These are phyloP conservation scores for Nyctibius bracteatus DNA, from an alignment of 2,113 vertebrate genomes.

Conservation along the genomic window DNA sequence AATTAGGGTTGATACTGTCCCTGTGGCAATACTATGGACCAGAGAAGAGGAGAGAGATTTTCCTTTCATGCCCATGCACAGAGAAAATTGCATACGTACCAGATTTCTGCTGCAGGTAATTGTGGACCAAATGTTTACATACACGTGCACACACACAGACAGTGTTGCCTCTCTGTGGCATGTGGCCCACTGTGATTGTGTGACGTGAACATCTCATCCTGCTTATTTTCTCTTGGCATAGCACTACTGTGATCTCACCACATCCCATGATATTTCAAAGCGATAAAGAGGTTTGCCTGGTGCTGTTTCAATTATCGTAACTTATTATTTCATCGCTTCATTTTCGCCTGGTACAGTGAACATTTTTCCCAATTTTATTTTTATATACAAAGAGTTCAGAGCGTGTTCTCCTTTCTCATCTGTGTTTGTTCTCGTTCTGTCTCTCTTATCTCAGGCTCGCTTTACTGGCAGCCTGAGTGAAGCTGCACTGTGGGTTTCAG, in stretches of 20 bases:
- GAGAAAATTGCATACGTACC: not conserved
- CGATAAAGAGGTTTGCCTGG: not conserved
- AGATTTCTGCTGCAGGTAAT: not conserved
- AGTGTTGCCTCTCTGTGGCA: not conserved
- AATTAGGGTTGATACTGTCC: not conserved
- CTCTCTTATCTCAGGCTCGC: not conserved
- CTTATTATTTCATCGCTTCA: not conserved
- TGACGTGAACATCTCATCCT: not conserved
- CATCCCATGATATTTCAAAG: not conserved
- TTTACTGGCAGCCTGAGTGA: not conserved
- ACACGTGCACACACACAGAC: too few species aligned
- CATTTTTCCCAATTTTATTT: not conserved
- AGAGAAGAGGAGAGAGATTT: not conserved
- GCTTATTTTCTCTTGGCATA: not conserved
- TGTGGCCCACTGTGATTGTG: rapidly evolving
- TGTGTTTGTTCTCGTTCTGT: not conserved
- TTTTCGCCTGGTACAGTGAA: not conserved
- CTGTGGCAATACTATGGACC: not conserved
- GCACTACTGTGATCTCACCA: not conserved
- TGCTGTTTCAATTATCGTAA: not conserved
- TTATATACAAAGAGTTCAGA: not conserved
- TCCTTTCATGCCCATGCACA: not conserved
- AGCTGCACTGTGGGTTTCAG: not conserved
- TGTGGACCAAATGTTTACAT: not conserved
- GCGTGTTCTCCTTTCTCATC: not conserved